Percentiles rank a stretch among this genome's conserved stretches.
Conservation (phyloP, 92 coral and sea anemone species). For the Siderastrea radians region DNA sequence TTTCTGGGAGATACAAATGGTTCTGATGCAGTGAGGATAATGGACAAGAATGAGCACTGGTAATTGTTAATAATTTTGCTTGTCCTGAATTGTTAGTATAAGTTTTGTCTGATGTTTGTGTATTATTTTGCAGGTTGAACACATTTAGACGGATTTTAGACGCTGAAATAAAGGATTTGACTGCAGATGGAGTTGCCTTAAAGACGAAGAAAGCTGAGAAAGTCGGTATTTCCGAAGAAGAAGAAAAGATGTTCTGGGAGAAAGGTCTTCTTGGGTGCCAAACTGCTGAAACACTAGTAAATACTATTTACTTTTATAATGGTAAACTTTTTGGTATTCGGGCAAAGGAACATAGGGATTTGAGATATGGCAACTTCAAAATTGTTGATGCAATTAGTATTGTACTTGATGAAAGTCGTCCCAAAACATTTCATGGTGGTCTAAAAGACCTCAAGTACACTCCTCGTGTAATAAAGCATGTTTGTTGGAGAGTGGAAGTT, state of each 20-base stretch:
- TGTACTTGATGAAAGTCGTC: conserved; percentile 65
- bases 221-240: background rate
- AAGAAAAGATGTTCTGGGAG: background rate
- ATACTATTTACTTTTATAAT: background rate
- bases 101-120: conserved; percentile 19
- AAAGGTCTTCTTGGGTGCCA: background rate
- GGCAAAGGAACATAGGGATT: background rate
- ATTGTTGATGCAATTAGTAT: conserved; percentile 23
- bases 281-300: background rate
- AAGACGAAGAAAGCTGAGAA: too few species aligned
- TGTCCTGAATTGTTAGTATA: background rate
- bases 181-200: conserved; percentile 29
- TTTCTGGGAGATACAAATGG: background rate
- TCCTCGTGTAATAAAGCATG: conserved; percentile 68
- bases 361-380: too few species aligned
- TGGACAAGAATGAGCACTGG: background rate
- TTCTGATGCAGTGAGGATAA: conserved; percentile 15
- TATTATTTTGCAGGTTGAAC: conserved; percentile 21
- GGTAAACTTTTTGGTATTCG: background rate
- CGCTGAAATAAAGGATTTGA: conserved; percentile 25
- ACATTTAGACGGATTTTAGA: conserved; percentile 14
- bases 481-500: conserved; percentile 70
- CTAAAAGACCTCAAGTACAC: conserved; percentile 61
- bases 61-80: background rate
- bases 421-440: conserved; percentile 74